These are phyloP conservation scores for Pachypeltis micranthus DNA, from an alignment of 1,140 invertebrate species.

Conservation along the genomic window DNA sequence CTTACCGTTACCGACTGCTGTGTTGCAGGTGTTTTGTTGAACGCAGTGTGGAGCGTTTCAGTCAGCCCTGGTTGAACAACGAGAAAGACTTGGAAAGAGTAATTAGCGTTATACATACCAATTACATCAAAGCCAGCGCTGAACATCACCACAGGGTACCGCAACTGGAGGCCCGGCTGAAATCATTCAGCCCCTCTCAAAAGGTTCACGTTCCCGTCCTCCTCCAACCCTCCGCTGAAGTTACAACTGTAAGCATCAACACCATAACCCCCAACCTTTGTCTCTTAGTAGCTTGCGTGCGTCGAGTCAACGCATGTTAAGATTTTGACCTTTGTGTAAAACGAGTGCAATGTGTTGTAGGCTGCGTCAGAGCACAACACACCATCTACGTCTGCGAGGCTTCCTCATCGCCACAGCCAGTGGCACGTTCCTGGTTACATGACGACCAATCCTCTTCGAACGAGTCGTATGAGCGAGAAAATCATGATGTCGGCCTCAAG, in stretches of 20 bases:
- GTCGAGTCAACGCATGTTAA: too few relatives aligned
- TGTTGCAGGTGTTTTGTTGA: conserved; percentile 33
- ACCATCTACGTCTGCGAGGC: conserved; percentile 3
- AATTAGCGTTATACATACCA: conserved; percentile 40
- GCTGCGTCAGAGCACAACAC: neutral
- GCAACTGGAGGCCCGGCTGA: conserved; percentile 24
- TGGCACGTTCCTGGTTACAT: neutral
- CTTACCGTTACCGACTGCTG: neutral
- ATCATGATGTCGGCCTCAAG: neutral
- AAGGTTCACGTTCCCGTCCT: conserved; percentile 7
- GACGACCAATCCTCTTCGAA: neutral
- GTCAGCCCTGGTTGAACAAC: conserved; percentile 35
- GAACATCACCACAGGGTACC: conserved; percentile 30
- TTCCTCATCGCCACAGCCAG: neutral
- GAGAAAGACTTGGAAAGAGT: conserved; percentile 44
- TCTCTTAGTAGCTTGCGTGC: too few relatives aligned
- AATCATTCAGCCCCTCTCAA: conserved; percentile 6
- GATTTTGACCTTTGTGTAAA: too few relatives aligned
- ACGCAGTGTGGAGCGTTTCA: conserved; percentile 38
- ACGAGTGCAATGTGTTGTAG: too few relatives aligned
- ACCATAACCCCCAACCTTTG: too few relatives aligned
- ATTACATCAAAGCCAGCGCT: conserved; percentile 35
- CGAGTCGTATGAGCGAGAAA: neutral
- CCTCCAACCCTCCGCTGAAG: conserved; percentile 5
- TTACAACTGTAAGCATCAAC: neutral